Evolutionary conservation across 2,797 vertebrate genomes (phyloP), one percentile per base, ranked within the genome.

Genomic region (Pseudochromis fuscus): DNA sequence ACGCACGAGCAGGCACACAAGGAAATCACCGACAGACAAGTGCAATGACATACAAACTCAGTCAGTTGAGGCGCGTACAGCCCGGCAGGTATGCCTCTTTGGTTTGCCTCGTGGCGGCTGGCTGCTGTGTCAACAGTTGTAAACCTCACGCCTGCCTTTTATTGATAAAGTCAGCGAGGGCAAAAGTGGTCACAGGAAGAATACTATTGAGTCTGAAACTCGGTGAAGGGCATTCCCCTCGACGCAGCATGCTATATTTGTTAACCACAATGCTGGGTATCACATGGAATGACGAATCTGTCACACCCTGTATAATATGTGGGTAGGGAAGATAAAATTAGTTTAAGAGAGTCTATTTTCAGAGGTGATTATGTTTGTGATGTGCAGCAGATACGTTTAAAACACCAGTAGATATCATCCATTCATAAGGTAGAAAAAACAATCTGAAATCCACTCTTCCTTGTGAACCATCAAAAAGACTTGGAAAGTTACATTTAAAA

Each of bases 241-340:
- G 13, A 69, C 55, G 60, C 66, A 50, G 68, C 1, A 27, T 44
- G 72, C 81, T 85, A 89, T 88, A 88, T 92, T 81, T 91, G 86
- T 78, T 69, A 83, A 91, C 88, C 88, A 87, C 91, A 92, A 87
- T 48, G 65, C 67, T 63, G 63, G 56, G 67, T 80, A 91, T 91
- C 90, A 90, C 87, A 89, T 90, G 85, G 91, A 90, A 87, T 85
- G 83, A 91, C 83, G 73, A 87, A 88, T 78, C 75, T 73, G 85
- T 90, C 87, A 88, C 83, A 85, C 87, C 87, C 68, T 67, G 51
- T 80, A 84, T 70, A 89, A 88, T 86, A 77, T 71, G 88, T 89
- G 86, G 88, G 73, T 58, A 72, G 75, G 73, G 24, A n/a, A 53
- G 63, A 86, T 91, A 90, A 92, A 94, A 90, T 87, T 91, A 91